These are phyloP conservation scores for Physeter macrocephalus DNA, from an alignment of 2,113 vertebrate species.

Conservation along the genomic window DNA sequence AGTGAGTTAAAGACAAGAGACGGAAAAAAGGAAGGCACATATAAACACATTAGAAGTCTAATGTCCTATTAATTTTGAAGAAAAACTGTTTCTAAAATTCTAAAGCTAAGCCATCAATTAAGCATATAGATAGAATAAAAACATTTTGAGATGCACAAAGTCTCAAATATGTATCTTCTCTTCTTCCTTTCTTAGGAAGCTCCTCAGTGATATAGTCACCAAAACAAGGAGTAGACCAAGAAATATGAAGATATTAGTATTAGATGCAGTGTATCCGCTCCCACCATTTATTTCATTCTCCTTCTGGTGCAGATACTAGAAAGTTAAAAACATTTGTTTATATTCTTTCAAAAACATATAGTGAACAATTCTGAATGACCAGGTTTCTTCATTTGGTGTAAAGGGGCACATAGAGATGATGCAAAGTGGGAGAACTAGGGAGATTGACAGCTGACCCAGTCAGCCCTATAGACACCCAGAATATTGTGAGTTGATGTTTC, in stretches of 20 bases:
- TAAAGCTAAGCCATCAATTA: not conserved
- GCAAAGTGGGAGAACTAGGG: not conserved
- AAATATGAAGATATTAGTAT: not conserved
- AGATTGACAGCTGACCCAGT: not conserved
- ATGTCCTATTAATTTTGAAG: not conserved
- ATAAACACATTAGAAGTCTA: not conserved
- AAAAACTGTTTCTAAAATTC: not conserved
- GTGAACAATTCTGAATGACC: not conserved
- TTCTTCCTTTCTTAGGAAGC: not conserved
- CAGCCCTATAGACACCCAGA: not conserved
- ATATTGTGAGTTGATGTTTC: not conserved
- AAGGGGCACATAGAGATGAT: not conserved
- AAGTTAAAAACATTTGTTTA: constrained; percentile 12
- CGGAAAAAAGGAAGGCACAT: not conserved
- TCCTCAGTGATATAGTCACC: not conserved
- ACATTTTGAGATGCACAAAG: not conserved
- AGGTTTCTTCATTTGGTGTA: not conserved
- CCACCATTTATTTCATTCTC: not conserved
- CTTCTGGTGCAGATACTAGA: not conserved
- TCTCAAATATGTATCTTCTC: not conserved
- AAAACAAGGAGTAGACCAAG: not conserved
- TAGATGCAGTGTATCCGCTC: not conserved
- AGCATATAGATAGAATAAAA: not conserved
- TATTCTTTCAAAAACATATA: not conserved
- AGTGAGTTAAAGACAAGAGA: not conserved